phyloP scores from a whole-genome alignment of 1,140 invertebrate species.

The Phortica variegata region DNA sequence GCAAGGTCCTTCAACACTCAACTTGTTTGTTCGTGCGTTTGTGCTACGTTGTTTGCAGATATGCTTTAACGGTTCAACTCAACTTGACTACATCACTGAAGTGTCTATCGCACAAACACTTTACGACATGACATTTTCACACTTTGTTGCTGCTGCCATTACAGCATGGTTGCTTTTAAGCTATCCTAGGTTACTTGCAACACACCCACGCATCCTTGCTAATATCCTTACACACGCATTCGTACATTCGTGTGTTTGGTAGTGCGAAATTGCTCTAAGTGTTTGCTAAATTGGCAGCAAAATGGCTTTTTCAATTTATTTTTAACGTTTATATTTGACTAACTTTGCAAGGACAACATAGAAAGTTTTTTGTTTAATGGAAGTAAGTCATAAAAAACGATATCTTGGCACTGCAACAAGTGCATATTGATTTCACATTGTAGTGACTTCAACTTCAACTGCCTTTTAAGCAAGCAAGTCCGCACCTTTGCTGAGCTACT shows the following conservation, averaged over 20 bases:
- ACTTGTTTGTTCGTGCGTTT: too few species aligned
- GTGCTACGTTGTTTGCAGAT: too few species aligned
- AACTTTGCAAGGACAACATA: constrained; percentile 23
- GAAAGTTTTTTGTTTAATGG: too few species aligned
- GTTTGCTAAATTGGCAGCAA: constrained; percentile 57
- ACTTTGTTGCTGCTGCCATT: constrained; percentile 47
- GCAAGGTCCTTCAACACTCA: too few species aligned
- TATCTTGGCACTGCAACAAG: constrained; percentile 28
- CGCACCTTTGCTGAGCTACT: constrained; percentile 2
- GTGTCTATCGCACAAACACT: constrained; percentile 23
- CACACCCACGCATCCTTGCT: background rate
- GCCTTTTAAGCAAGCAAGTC: background rate
- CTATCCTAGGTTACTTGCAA: background rate
- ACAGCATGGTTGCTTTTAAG: constrained; percentile 6
- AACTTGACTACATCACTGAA: background rate
- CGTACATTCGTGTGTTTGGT: constrained; percentile 18
- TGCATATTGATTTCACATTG: too few species aligned
- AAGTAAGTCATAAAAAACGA: constrained; percentile 33
- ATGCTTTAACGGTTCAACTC: background rate
- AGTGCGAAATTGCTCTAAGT: constrained; percentile 57
- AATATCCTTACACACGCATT: constrained; percentile 10
- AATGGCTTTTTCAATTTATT: constrained; percentile 57
- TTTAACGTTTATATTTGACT: constrained; percentile 44
- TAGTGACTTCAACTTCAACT: too few species aligned
- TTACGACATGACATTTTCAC: constrained; percentile 57